These are phyloP conservation scores for Campoplex nolae DNA, from an alignment of 2,888 invertebrate genomes.

Conservation along the genomic window DNA sequence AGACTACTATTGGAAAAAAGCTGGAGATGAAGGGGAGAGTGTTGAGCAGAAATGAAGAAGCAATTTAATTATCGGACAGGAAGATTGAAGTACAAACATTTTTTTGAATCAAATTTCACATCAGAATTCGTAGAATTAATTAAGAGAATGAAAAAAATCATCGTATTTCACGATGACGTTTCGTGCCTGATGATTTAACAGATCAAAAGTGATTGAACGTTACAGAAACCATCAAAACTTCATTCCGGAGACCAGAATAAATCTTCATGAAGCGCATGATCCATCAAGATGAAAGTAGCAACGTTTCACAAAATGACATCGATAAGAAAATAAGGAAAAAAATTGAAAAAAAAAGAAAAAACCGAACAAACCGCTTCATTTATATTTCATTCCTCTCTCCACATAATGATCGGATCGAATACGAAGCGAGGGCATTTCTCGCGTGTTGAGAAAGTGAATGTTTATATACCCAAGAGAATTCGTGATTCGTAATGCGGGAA, in stretches of 20 bases:
- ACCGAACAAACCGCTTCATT: not conserved
- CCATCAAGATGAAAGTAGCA: not conserved
- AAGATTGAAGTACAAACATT: not conserved
- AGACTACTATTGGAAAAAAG: not conserved
- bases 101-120: not conserved
- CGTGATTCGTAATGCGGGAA: conserved; percentile 43
- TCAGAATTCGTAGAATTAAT: not conserved
- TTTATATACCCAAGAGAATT: conserved; percentile 21
- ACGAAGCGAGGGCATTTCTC: not conserved
- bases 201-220: too few relatives aligned
- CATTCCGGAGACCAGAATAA: too few relatives aligned
- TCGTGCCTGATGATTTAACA: not conserved
- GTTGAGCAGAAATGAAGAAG: not conserved
- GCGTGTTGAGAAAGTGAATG: conserved; percentile 6
- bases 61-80: not conserved
- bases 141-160: not conserved
- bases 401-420: not conserved
- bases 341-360: not conserved
- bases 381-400: not conserved
- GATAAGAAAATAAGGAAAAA: not conserved
- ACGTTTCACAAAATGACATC: not conserved
- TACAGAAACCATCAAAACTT: too few relatives aligned
- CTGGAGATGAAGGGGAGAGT: not conserved
- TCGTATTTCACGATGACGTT: not conserved
- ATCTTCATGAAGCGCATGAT: too few relatives aligned